Conservation (phyloP, 2,888 invertebrate species). For the Meteorus colon region DNA sequence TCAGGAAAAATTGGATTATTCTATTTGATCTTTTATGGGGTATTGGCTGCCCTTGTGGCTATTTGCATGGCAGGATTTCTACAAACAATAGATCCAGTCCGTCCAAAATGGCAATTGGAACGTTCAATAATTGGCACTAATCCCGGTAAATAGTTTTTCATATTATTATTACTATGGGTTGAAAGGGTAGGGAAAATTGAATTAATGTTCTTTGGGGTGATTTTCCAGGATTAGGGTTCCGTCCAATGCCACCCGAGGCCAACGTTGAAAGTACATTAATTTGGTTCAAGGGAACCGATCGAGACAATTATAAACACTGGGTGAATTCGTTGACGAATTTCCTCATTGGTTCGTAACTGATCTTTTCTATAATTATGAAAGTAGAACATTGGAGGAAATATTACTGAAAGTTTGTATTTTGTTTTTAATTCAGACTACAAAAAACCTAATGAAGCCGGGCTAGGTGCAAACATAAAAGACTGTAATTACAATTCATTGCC, state of each 20-base stretch:
- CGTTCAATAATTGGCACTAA: slow-evolving; percentile 94
- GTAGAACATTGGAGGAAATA: neutral
- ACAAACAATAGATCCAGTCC: slow-evolving; percentile 90
- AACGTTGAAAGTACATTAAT: slow-evolving; percentile 96
- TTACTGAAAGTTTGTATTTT: neutral
- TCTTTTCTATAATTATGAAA: neutral
- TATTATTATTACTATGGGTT: slow-evolving; percentile 25
- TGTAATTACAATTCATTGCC: slow-evolving; percentile 84
- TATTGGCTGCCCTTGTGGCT: slow-evolving; percentile 92
- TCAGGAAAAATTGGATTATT: slow-evolving; percentile 95
- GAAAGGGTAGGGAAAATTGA: slow-evolving; percentile 4
- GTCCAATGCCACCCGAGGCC: slow-evolving; percentile 89
- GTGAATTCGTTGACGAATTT: slow-evolving; percentile 83
- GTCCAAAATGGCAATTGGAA: slow-evolving; percentile 92
- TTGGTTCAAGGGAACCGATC: slow-evolving; percentile 91
- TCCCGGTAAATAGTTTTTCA: slow-evolving; percentile 79
- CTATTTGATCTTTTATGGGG: slow-evolving; percentile 94
- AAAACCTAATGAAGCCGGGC: slow-evolving; percentile 81
- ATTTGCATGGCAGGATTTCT: slow-evolving; percentile 97
- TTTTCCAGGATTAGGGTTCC: slow-evolving; percentile 86
- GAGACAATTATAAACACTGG: slow-evolving; percentile 86
- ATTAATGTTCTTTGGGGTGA: neutral
- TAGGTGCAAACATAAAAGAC: slow-evolving; percentile 84
- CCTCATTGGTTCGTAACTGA: slow-evolving; percentile 80
- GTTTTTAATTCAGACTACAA: slow-evolving; percentile 79